Percentiles rank a stretch among this genome's conserved stretches.
phyloP scores from a whole-genome alignment of 2,113 vertebrate species.

The Anoplopoma fimbria region DNA sequence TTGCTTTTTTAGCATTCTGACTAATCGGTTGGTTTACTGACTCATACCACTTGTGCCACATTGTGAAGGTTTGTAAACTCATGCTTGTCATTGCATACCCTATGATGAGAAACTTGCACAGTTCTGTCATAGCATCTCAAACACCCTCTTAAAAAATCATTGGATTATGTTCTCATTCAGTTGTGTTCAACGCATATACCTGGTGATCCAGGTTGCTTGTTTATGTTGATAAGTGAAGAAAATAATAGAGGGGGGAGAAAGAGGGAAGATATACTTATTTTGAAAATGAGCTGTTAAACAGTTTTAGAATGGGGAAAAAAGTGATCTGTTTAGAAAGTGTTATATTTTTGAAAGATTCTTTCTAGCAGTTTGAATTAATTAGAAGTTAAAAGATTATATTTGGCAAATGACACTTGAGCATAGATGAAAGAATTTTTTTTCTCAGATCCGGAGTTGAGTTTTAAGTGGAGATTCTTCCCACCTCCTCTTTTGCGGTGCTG shows the following conservation, averaged over 20 bases:
- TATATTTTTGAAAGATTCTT: slow-evolving; percentile 83
- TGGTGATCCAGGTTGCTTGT: neutral
- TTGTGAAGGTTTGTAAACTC: neutral
- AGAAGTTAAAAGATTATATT: slow-evolving; percentile 85
- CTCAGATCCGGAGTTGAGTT: slow-evolving; percentile 74
- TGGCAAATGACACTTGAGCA: slow-evolving; percentile 84
- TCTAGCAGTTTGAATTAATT: slow-evolving; percentile 84
- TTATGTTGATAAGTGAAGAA: slow-evolving; percentile 59
- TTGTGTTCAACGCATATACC: slow-evolving; percentile 17
- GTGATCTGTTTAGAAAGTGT: slow-evolving; percentile 79
- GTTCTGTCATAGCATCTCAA: slow-evolving; percentile 4
- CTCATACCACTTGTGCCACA: slow-evolving; percentile 6
- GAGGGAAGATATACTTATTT: slow-evolving; percentile 40
- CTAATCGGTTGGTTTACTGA: slow-evolving; percentile 22
- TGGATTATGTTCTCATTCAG: slow-evolving; percentile 14
- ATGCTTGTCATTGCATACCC: slow-evolving; percentile 75
- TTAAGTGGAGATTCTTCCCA: slow-evolving; percentile 63
- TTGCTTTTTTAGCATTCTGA: neutral
- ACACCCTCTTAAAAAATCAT: slow-evolving; percentile 18
- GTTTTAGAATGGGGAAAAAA: slow-evolving; percentile 69
- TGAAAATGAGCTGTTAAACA: slow-evolving; percentile 82
- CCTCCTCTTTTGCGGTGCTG: slow-evolving; percentile 42
- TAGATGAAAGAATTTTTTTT: slow-evolving; percentile 77
- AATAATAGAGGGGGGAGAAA: slow-evolving; percentile 20
- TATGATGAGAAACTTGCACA: slow-evolving; percentile 76